These are phyloP conservation scores for Plutella xylostella DNA, from an alignment of 2,888 invertebrate genomes.

Conservation along the genomic window DNA sequence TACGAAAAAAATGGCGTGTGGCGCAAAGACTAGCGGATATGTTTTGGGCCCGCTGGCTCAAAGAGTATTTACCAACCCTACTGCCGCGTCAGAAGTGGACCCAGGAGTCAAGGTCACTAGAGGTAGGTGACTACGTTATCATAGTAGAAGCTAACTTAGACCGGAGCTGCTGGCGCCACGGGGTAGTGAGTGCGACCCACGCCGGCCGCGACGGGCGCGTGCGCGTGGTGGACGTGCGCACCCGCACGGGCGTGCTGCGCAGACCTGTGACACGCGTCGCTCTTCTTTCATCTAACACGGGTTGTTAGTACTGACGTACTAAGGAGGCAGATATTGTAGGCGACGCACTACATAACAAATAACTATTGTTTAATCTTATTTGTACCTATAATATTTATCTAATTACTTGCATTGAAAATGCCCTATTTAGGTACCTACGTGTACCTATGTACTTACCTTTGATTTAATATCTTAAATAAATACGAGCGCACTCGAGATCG, in stretches of 20 bases:
- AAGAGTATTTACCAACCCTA: slow-evolving; percentile 21
- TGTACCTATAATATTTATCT: no score
- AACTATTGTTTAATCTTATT: no score
- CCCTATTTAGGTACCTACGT: no score
- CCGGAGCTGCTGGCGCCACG: neutral
- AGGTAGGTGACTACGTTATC: neutral
- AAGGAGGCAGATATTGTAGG: no score
- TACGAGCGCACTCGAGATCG: no score
- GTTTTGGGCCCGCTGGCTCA: slow-evolving; percentile 22
- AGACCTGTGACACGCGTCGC: no score
- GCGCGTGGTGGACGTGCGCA: neutral
- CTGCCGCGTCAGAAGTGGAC: neutral
- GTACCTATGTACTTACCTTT: no score
- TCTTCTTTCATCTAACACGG: no score
- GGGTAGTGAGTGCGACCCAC: neutral
- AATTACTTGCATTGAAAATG: no score
- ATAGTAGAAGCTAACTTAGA: neutral
- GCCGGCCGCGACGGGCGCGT: neutral
- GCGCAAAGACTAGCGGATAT: slow-evolving; percentile 14
- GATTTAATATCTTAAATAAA: no score
- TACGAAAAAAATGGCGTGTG: slow-evolving; percentile 20
- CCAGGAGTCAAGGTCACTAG: neutral
- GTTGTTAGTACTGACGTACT: no score
- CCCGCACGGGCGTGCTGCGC: neutral
- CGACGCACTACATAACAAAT: no score